phyloP scores from a whole-genome alignment of 1,140 invertebrate genomes.

The Eriosoma lanigerum region DNA sequence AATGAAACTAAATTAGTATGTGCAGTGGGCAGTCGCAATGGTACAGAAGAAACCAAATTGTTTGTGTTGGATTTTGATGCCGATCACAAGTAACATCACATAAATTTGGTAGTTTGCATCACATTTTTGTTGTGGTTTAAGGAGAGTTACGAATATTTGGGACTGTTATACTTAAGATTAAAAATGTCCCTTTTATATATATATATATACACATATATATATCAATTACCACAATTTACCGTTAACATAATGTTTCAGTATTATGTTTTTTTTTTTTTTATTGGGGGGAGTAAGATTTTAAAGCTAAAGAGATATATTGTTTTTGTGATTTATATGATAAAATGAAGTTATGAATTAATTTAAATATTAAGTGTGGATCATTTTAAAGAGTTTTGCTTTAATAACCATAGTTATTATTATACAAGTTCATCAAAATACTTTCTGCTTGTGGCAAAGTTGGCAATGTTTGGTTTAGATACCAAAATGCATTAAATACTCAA shows the following conservation, averaged over 20 bases:
- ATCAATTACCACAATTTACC: conserved; percentile 14
- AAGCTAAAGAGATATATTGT: background rate
- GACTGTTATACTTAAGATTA: conserved; percentile 46
- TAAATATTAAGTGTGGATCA: too few species aligned
- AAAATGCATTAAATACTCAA: background rate
- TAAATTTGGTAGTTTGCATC: conserved; percentile 29
- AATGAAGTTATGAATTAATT: conserved; percentile 16
- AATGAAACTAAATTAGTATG: conserved; percentile 96
- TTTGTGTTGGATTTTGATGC: conserved; percentile 96
- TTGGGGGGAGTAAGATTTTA: background rate
- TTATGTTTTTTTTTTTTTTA: conserved; percentile 27
- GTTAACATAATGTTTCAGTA: conserved; percentile 43
- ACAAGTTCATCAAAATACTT: too few species aligned
- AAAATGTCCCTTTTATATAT: conserved; percentile 37
- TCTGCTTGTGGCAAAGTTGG: too few species aligned
- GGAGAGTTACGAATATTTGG: conserved; percentile 50
- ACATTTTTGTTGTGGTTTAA: conserved; percentile 35
- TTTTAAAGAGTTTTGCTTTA: too few species aligned
- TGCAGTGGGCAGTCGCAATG: conserved; percentile 96
- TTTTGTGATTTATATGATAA: conserved; percentile 37
- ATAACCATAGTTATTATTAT: conserved; percentile 13
- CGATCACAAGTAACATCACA: conserved; percentile 60
- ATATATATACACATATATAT: background rate
- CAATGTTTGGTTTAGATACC: too few species aligned
- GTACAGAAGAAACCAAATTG: conserved; percentile 98